A percentile compares a stretch with the other conserved stretches of the same genome.
Evolutionary conservation across 2,888 invertebrate genomes (phyloP).

Genomic region (Aricia artaxerxes): DNA sequence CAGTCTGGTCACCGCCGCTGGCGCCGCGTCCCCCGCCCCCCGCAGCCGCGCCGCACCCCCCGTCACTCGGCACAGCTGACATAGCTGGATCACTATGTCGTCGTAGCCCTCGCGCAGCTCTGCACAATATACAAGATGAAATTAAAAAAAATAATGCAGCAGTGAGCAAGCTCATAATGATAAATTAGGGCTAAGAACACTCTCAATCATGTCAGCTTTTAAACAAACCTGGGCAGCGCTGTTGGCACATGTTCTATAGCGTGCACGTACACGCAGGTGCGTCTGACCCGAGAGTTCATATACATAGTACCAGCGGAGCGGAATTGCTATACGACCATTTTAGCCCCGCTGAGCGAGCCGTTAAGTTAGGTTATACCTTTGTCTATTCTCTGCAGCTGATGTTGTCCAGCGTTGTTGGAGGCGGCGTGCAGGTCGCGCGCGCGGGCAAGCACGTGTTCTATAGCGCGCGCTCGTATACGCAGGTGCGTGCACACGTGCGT

Average conservation of each 20-base stretch:
- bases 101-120: slow-evolving; percentile 61
- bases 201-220: too few relatives aligned
- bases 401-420: slow-evolving; percentile 40
- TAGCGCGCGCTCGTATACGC: slow-evolving; percentile 43
- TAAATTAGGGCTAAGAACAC: too few relatives aligned
- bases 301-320: too few relatives aligned
- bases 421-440: slow-evolving; percentile 55
- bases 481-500: slow-evolving; percentile 54
- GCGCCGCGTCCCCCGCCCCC: slow-evolving; percentile 48
- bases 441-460: slow-evolving; percentile 54
- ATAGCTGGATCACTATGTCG: slow-evolving; percentile 56
- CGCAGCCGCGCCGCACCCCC: slow-evolving; percentile 48
- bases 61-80: slow-evolving; percentile 55
- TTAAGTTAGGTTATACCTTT: slow-evolving; percentile 48
- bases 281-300: not conserved
- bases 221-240: slow-evolving; percentile 40
- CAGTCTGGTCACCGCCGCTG: slow-evolving; percentile 55
- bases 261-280: slow-evolving; percentile 50
- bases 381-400: slow-evolving; percentile 51
- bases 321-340: too few relatives aligned
- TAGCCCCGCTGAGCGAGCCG: too few relatives aligned
- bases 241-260: slow-evolving; percentile 49
- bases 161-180: too few relatives aligned
- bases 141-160: too few relatives aligned
- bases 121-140: slow-evolving; percentile 40